Evolutionary conservation across 2,888 invertebrate genomes (phyloP).

Genomic region (Phaedon cochleariae): DNA sequence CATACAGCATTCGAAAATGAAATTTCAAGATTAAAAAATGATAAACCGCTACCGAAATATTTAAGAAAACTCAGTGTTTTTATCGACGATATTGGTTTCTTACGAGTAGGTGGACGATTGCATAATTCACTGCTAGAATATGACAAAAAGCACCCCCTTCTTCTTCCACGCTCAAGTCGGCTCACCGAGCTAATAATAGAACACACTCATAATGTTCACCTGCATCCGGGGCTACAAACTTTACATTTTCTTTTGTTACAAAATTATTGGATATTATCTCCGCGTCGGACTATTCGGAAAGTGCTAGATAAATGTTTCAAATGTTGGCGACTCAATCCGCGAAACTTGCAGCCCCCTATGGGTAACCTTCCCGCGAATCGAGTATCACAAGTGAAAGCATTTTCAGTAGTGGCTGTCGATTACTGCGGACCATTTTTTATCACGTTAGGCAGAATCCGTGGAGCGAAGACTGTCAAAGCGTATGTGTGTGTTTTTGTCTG

Average conservation of each 20-base stretch:
- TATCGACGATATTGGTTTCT: constrained; percentile 8
- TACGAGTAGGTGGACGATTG: constrained; percentile 35
- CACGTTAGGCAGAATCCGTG: too few relatives aligned
- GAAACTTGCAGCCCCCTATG: too few relatives aligned
- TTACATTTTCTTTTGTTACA: constrained; percentile 16
- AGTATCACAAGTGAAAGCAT: too few relatives aligned
- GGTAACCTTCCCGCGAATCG: too few relatives aligned
- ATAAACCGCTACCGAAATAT: constrained; percentile 12
- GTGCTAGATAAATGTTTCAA: constrained; percentile 6
- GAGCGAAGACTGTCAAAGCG: too few relatives aligned
- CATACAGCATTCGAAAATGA: background rate
- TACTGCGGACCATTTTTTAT: too few relatives aligned
- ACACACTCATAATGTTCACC: background rate
- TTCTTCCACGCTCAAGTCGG: background rate
- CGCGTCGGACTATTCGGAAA: constrained; percentile 10
- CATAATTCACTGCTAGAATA: constrained; percentile 18
- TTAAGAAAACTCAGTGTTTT: constrained; percentile 15
- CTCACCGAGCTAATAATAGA: constrained; percentile 10
- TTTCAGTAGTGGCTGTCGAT: too few relatives aligned
- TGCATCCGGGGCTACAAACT: constrained; percentile 12
- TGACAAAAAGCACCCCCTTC: constrained; percentile 31
- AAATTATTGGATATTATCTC: constrained; percentile 24
- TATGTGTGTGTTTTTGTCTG: constrained; percentile 30
- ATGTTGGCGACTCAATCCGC: constrained; percentile 21
- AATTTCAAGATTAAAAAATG: background rate